These are phyloP conservation scores for Rostratula benghalensis DNA, from an alignment of 2,113 vertebrate species.

Conservation along the genomic window DNA sequence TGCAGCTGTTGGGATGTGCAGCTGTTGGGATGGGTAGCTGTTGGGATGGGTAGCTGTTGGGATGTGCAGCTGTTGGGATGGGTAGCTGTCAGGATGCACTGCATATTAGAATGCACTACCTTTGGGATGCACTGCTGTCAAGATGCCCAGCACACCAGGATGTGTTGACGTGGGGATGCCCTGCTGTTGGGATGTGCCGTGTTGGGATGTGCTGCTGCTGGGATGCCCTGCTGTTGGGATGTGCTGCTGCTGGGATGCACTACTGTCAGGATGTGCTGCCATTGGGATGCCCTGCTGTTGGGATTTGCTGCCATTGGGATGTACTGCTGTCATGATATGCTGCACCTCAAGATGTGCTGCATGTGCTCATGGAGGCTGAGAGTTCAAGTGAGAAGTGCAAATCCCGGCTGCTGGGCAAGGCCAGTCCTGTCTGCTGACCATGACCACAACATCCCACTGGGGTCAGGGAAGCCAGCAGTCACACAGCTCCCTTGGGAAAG, in stretches of 20 bases:
- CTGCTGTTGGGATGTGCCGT: neutral
- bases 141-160: neutral
- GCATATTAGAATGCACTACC: no score
- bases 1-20: no score
- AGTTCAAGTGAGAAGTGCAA: accelerated
- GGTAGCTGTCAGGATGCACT: no score
- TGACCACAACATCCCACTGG: neutral
- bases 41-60: no score
- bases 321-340: no score
- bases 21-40: no score
- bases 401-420: neutral
- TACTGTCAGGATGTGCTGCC: neutral
- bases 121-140: no score
- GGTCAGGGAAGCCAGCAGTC: neutral
- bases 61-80: no score
- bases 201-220: accelerated
- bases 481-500: neutral
- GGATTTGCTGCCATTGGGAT: no score
- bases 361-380: neutral
- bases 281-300: no score
- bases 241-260: accelerated
- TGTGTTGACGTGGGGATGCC: no score
- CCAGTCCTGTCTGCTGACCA: neutral
- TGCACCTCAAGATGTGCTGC: no score
- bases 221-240: neutral